These are phyloP conservation scores for Ondatra zibethicus DNA, from an alignment of 2,113 vertebrate genomes.

Conservation along the genomic window DNA sequence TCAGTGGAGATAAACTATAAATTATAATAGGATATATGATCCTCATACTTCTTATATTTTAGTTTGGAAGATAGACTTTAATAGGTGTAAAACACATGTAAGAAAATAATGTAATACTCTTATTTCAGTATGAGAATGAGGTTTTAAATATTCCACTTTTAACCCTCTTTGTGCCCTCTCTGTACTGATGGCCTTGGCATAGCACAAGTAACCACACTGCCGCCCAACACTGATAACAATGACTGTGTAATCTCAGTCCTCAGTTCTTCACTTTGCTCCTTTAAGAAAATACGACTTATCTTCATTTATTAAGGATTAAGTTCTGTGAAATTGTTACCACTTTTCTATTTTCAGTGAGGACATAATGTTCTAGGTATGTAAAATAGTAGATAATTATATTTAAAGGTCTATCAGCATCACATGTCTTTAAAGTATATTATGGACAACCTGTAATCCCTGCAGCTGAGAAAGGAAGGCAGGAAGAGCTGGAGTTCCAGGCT, in stretches of 20 bases:
- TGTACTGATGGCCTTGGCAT: neutral
- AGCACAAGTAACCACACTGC: neutral
- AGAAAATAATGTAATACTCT: neutral
- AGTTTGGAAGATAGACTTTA: conserved; percentile 43
- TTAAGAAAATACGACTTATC: neutral
- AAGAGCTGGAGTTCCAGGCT: neutral
- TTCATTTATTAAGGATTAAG: neutral
- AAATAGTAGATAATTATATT: too few relatives aligned
- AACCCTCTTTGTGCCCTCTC: neutral
- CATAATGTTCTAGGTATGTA: neutral
- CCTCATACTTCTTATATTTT: conserved; percentile 7
- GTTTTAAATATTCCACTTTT: neutral
- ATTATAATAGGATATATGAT: conserved; percentile 51
- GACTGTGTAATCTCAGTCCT: neutral
- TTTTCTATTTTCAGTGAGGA: neutral
- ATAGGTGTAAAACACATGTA: conserved; percentile 1
- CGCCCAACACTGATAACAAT: neutral
- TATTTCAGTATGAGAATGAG: neutral
- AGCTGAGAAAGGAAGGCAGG: too few relatives aligned
- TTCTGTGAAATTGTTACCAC: neutral
- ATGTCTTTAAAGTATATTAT: neutral
- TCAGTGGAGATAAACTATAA: conserved; percentile 55
- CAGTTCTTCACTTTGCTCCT: neutral
- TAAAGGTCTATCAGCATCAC: neutral
- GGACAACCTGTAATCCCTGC: too few relatives aligned